phyloP scores from a whole-genome alignment of 2,797 vertebrate genomes.

The Mormyrops attenuatus region DNA sequence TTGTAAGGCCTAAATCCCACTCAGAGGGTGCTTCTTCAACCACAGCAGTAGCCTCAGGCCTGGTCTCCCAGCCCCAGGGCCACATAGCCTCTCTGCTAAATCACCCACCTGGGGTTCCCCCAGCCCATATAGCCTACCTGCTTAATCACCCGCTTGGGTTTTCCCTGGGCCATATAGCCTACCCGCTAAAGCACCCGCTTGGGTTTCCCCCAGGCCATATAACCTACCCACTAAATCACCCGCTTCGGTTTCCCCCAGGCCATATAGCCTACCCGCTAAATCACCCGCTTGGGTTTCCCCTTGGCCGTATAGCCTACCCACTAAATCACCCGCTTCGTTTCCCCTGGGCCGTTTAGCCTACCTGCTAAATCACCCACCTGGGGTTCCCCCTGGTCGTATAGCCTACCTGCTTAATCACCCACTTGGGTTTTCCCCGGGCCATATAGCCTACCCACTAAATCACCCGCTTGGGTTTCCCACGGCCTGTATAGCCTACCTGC shows the following conservation, averaged over 20 bases:
- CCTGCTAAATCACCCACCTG: no score
- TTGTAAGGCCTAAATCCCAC: conserved; percentile 48
- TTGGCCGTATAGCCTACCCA: neutral
- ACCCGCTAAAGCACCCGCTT: neutral
- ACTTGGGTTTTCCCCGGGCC: no score
- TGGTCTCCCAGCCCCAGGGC: neutral
- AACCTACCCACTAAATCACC: neutral
- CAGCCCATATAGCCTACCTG: neutral
- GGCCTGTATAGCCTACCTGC: no score
- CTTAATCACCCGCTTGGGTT: neutral
- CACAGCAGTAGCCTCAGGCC: conserved; percentile 11
- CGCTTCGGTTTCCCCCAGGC: neutral
- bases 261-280: neutral
- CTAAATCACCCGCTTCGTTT: neutral
- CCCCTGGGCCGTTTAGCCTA: no score
- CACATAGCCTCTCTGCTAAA: neutral
- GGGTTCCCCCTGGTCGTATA: no score
- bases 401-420: no score
- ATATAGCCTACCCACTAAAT: no score
- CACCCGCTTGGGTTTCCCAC: no score
- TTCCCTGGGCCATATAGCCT: neutral
- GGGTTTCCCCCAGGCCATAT: neutral
- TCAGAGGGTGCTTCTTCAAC: conserved; percentile 32
- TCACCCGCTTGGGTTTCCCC: conserved; percentile 7
- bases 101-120: conserved; percentile 1